Conservation (phyloP, 2,797 vertebrate genomes). For the Tokudaia muenninki region DNA sequence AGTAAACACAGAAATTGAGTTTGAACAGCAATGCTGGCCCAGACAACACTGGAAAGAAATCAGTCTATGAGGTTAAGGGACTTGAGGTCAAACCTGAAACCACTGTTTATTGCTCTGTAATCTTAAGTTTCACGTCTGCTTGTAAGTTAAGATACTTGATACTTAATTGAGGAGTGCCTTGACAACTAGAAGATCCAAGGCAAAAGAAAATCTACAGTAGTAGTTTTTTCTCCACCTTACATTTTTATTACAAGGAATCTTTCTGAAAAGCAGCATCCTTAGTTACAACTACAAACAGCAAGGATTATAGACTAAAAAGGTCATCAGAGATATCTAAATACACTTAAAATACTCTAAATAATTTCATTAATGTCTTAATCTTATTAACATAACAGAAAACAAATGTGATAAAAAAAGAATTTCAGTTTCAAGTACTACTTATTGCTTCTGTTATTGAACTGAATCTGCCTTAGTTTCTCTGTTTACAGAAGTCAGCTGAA, state of each 20-base stretch:
- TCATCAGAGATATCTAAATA: conserved; percentile 53
- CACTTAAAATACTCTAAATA: conserved; percentile 20
- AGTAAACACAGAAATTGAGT: conserved; percentile 46
- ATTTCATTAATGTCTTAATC: conserved; percentile 42
- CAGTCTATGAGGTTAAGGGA: neutral
- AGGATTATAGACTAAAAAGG: conserved; percentile 22
- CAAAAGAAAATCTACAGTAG: neutral
- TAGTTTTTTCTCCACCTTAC: neutral
- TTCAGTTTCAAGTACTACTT: conserved; percentile 37
- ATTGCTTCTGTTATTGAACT: conserved; percentile 27
- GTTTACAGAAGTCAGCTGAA: conserved; percentile 58
- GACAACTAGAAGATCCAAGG: conserved; percentile 28
- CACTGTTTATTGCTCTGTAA: conserved; percentile 15
- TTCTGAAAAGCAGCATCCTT: conserved; percentile 56
- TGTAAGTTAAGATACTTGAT: conserved; percentile 53
- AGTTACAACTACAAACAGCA: conserved; percentile 49
- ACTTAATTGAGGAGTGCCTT: conserved; percentile 46
- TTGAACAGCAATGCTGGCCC: conserved; percentile 6
- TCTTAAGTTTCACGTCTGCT: conserved; percentile 34
- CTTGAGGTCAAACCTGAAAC: conserved; percentile 46
- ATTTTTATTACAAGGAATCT: conserved; percentile 45
- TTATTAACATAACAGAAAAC: conserved; percentile 62
- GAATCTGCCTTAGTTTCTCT: conserved; percentile 55
- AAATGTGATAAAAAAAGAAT: conserved; percentile 11
- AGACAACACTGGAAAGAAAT: conserved; percentile 34